Evolutionary conservation across 2,888 invertebrate genomes (phyloP), one percentile per base, ranked within the genome.

Genomic region (Machimus atricapillus): DNA sequence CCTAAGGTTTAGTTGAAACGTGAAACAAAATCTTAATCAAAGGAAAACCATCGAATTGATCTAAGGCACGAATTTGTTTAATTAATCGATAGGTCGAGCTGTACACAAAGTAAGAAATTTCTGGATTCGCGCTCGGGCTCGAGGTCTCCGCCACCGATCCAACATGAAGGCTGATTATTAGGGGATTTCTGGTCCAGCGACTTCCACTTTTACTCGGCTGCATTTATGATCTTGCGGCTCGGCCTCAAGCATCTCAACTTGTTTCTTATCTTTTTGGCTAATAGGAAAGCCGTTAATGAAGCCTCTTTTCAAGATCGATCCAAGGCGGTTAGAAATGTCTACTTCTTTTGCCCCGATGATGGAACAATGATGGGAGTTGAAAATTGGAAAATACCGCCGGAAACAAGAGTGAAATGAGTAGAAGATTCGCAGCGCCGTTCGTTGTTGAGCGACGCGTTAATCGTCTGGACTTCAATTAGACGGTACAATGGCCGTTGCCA

Each of bases 141-240:
- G 46, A 9, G 2, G 34, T 34, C 81, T 81, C 19, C n/a, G 12
- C 34, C 7, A 23, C 37, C 82, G 56, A 58, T 58, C 1, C 34
- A 82, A 66, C 66, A 58, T 58, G 82, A 82, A 58, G 58, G 82
- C 66, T 82, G 58, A 82, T 81, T 81, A 81, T 56, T 56, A 56
- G 31, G 81, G 19, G 66, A 37, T 82, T 82, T 82, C 82, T 58
- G 58, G 34, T 82, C 66, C 34, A 82, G 23, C 82, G 82, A 82
- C 52, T 58, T 27, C 56, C 37, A 82, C 82, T 82, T 82, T 82
- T 82, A 82, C 82, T 66, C 82, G 19, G 58, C 58, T 82, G 27
- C 58, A 58, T 82, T n/a, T 56, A 34, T 23, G 56, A 82, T 82
- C 58, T 82, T 66, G n/a, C 19, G 82, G 34, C 19, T 82, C 52